Percentiles rank a stretch among this genome's conserved stretches.
These are phyloP conservation scores for Drosophila takahashii DNA, from an alignment of 1,140 invertebrate species.

Conservation along the genomic window DNA sequence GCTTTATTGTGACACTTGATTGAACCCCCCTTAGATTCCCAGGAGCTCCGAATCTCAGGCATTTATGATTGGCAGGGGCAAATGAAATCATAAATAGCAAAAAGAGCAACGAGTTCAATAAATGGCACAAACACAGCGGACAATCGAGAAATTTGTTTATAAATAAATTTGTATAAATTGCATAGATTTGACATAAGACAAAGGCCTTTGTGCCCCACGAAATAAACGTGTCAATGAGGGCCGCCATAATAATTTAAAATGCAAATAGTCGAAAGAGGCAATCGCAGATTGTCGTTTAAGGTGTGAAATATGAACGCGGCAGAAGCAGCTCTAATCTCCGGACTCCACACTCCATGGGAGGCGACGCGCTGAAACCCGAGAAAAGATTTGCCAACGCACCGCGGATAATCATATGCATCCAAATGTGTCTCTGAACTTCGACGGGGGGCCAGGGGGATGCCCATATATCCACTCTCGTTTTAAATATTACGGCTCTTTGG, in stretches of 20 bases:
- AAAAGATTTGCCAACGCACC: slow-evolving; percentile 73
- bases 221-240: slow-evolving; percentile 80
- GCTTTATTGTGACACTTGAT: slow-evolving; percentile 61
- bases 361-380: slow-evolving; percentile 21
- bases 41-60: slow-evolving; percentile 14
- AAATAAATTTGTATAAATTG: slow-evolving; percentile 61
- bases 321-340: slow-evolving; percentile 20
- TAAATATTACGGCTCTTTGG: slow-evolving; percentile 28
- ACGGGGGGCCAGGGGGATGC: slow-evolving; percentile 26
- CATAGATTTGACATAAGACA: slow-evolving; percentile 60
- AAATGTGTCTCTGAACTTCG: slow-evolving; percentile 2
- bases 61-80: slow-evolving; percentile 67
- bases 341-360: slow-evolving; percentile 5
- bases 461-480: slow-evolving; percentile 29
- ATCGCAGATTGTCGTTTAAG: slow-evolving; percentile 69
- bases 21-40: slow-evolving; percentile 30
- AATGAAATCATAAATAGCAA: slow-evolving; percentile 68
- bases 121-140: slow-evolving; percentile 48
- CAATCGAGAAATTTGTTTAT: slow-evolving; percentile 72
- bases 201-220: slow-evolving; percentile 63
- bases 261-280: slow-evolving; percentile 69
- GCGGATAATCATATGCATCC: slow-evolving; percentile 62
- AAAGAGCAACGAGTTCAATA: slow-evolving; percentile 55
- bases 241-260: slow-evolving; percentile 75
- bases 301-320: slow-evolving; percentile 76